Evolutionary conservation across 35 echinoderm and acorn worm species (phyloP).

Genomic region (Nesometra sesokonis): DNA sequence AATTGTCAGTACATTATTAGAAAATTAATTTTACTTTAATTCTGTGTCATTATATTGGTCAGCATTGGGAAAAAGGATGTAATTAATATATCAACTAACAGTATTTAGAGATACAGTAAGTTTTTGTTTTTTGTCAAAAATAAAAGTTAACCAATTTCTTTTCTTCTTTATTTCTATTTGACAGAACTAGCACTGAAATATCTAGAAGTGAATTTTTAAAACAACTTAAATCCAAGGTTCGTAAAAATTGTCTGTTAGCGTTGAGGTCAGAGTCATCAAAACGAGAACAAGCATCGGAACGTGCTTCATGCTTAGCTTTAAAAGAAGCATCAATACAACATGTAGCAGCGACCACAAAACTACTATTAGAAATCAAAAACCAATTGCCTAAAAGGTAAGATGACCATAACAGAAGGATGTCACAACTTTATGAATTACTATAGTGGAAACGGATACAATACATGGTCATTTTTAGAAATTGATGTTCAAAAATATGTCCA

Average conservation of each 20-base stretch:
- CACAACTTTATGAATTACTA: no score
- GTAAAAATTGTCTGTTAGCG: not conserved
- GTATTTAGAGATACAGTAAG: no score
- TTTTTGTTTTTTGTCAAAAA: no score
- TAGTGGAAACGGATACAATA: no score
- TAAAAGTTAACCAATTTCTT: not conserved
- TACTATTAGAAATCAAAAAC: conserved; percentile 4
- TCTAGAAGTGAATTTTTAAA: not conserved
- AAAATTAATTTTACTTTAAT: no score
- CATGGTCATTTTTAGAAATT: no score
- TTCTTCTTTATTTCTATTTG: not conserved
- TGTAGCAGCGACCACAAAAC: not conserved
- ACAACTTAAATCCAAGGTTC: not conserved
- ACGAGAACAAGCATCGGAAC: not conserved
- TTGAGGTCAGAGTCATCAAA: not conserved
- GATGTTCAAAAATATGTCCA: no score
- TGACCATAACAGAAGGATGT: not conserved
- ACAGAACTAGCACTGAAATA: not conserved
- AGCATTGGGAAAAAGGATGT: no score
- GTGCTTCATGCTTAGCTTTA: not conserved
- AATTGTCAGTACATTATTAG: no score
- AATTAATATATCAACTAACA: no score
- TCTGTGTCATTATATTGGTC: no score
- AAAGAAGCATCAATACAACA: not conserved
- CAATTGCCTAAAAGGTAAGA: conserved; percentile 10